Conservation (phyloP, 2,888 invertebrate genomes). For the Pantelozetes paolii region DNA sequence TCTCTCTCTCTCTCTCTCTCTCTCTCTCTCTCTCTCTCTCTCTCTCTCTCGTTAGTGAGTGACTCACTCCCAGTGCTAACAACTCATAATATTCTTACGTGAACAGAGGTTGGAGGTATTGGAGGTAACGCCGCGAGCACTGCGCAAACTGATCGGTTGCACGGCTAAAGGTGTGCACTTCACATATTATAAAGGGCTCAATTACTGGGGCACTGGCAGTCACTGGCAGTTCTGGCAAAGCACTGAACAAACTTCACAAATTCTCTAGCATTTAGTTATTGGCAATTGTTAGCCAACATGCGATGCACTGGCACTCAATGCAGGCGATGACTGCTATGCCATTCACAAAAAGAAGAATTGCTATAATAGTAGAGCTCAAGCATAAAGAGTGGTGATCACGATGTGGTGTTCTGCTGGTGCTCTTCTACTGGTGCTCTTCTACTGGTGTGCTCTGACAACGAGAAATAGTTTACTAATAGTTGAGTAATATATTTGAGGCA, state of each 20-base stretch:
- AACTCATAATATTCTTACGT: constrained; percentile 26
- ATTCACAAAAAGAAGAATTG: constrained; percentile 31
- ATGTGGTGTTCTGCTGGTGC: constrained; percentile 1
- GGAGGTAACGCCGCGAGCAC: constrained; percentile 29
- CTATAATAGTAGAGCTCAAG: constrained; percentile 27
- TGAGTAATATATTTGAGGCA: not conserved
- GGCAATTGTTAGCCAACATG: constrained; percentile 29
- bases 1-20: not conserved
- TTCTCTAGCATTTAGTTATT: constrained; percentile 35
- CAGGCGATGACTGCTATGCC: constrained; percentile 23
- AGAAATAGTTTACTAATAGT: constrained; percentile 26
- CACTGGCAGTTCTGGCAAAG: constrained; percentile 12
- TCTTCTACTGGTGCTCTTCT: too few species aligned
- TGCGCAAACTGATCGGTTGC: constrained; percentile 9
- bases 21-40: not conserved
- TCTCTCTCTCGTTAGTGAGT: not conserved
- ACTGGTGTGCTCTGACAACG: too few species aligned
- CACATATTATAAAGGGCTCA: constrained; percentile 30
- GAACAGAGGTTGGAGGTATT: constrained; percentile 21
- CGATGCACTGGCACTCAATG: constrained; percentile 10
- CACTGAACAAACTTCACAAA: too few species aligned
- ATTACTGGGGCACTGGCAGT: constrained; percentile 35
- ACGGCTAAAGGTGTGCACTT: constrained; percentile 31
- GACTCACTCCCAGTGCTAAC: constrained; percentile 11
- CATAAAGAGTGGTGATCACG: constrained; percentile 23